A percentile compares a stretch with the other conserved stretches of the same genome.
These are phyloP conservation scores for Himalopsyche tibetana DNA, from an alignment of 2,888 invertebrate species.

Conservation along the genomic window DNA sequence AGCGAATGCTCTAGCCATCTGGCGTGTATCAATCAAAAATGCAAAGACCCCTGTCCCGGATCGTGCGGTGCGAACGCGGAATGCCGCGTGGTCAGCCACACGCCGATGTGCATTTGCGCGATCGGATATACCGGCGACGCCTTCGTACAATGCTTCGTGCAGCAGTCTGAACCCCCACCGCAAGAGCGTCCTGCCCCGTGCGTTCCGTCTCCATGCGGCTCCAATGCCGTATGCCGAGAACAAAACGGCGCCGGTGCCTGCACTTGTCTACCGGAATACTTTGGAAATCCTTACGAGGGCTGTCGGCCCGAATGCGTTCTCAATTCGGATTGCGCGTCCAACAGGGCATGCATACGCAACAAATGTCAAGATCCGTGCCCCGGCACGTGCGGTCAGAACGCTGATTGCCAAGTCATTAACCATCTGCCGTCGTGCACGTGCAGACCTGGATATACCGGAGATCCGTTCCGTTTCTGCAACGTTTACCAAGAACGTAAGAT, in stretches of 20 bases:
- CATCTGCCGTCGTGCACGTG: conserved; percentile 88
- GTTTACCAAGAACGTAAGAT: conserved; percentile 68
- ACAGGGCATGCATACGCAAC: conserved; percentile 84
- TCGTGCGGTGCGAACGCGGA: too few species aligned
- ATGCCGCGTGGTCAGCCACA: conserved; percentile 80
- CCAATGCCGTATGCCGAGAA: conserved; percentile 89
- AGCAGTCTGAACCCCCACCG: conserved; percentile 68
- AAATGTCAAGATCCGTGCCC: conserved; percentile 87
- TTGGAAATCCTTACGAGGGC: conserved; percentile 84
- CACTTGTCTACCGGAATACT: conserved; percentile 85
- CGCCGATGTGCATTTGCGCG: conserved; percentile 82
- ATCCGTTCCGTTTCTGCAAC: conserved; percentile 88
- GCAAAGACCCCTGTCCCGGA: too few species aligned
- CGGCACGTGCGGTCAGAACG: conserved; percentile 86
- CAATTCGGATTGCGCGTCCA: conserved; percentile 84
- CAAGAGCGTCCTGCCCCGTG: conserved; percentile 75
- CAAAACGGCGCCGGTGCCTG: conserved; percentile 75
- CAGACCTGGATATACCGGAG: conserved; percentile 85
- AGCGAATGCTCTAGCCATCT: too few species aligned
- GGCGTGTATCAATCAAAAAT: too few species aligned
- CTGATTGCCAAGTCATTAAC: conserved; percentile 85
- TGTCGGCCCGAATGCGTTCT: conserved; percentile 83
- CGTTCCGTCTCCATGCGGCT: conserved; percentile 82
- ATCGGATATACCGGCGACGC: conserved; percentile 84
- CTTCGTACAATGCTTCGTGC: conserved; percentile 79